phyloP scores from a whole-genome alignment of 1,140 invertebrate species.

The Platorchestia sp. region DNA sequence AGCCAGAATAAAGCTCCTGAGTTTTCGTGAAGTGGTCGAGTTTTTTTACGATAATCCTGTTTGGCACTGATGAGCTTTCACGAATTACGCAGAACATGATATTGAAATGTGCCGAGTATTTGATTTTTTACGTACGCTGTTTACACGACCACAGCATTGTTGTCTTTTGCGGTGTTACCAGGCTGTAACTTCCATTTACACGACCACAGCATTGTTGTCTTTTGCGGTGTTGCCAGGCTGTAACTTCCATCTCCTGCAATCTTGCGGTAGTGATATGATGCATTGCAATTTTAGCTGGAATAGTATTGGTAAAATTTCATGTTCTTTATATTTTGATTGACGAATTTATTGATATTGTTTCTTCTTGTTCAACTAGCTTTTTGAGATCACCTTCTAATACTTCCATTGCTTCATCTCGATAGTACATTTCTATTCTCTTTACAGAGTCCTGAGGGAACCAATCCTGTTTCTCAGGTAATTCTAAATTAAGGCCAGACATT shows the following conservation, averaged over 20 bases:
- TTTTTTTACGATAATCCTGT: too few relatives aligned
- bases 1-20: too few relatives aligned
- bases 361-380: background rate
- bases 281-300: background rate
- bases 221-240: background rate
- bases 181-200: too few relatives aligned
- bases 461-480: conserved; percentile 26
- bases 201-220: background rate
- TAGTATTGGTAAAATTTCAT: background rate
- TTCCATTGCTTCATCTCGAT: background rate
- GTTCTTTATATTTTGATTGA: background rate
- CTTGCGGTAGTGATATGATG: background rate
- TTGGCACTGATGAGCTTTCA: too few relatives aligned
- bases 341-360: background rate
- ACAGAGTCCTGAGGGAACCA: conserved; percentile 24
- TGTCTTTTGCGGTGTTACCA: background rate
- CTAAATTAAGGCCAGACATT: background rate
- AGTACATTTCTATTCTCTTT: background rate
- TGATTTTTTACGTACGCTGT: too few relatives aligned
- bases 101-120: too few relatives aligned
- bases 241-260: background rate
- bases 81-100: too few relatives aligned
- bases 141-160: background rate
- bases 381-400: background rate
- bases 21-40: too few relatives aligned